Conservation (phyloP, 2,888 invertebrate species). For the Scelioninae gen. 1 region DNA sequence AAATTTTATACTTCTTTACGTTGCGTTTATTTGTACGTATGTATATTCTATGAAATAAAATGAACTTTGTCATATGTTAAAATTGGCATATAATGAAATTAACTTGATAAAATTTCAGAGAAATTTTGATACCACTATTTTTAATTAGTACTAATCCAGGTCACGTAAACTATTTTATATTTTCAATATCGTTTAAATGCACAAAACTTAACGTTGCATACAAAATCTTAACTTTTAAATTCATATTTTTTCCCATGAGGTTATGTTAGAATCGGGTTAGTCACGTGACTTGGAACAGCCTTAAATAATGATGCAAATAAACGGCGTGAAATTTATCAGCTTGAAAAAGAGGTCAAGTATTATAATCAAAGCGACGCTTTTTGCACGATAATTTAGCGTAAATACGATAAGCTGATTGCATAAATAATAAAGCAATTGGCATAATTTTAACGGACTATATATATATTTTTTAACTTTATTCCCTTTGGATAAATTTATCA, state of each 20-base stretch:
- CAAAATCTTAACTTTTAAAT: too few relatives aligned
- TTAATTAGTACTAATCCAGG: not conserved
- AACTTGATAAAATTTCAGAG: not conserved
- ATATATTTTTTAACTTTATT: not conserved
- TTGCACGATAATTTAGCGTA: slow-evolving; percentile 21
- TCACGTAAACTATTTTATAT: not conserved
- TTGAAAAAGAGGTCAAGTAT: slow-evolving; percentile 42
- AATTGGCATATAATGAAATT: slow-evolving; percentile 17
- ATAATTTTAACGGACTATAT: not conserved
- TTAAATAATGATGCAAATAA: not conserved
- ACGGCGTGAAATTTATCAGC: slow-evolving; percentile 17
- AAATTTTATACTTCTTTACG: slow-evolving; percentile 10
- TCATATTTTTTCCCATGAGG: too few relatives aligned
- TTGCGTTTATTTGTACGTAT: too few relatives aligned
- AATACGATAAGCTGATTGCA: slow-evolving; percentile 36
- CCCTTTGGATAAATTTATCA: not conserved
- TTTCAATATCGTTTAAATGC: too few relatives aligned
- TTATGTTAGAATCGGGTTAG: too few relatives aligned
- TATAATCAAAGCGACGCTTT: slow-evolving; percentile 27
- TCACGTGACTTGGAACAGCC: too few relatives aligned
- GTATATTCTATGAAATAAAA: too few relatives aligned
- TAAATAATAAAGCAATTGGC: slow-evolving; percentile 27
- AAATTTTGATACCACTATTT: not conserved
- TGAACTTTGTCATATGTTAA: not conserved
- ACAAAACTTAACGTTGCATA: too few relatives aligned